Conservation (phyloP, 2,797 vertebrate genomes). For the Alectoris magna region DNA sequence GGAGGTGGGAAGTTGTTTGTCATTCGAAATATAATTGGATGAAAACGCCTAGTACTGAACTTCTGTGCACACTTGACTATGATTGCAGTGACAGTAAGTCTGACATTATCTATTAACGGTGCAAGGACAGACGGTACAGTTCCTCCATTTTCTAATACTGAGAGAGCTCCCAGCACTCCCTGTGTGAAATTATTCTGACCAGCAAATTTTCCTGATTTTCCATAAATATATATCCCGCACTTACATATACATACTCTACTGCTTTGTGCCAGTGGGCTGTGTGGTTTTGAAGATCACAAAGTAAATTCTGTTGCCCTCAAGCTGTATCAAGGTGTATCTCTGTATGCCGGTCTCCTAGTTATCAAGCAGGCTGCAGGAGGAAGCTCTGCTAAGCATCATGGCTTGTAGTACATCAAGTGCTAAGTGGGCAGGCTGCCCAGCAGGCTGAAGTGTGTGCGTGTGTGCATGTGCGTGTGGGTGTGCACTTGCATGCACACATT, state of each 20-base stretch:
- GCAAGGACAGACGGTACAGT: not conserved
- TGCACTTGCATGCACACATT: not conserved
- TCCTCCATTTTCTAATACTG: not conserved
- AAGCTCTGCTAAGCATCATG: constrained; percentile 21
- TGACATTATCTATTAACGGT: not conserved
- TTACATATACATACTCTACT: not conserved
- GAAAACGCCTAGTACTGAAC: not conserved
- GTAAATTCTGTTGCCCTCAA: constrained; percentile 15
- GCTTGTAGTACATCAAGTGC: constrained; percentile 32
- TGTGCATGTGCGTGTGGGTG: not conserved
- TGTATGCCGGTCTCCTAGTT: not conserved
- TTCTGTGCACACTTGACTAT: not conserved
- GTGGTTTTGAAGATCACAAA: not conserved
- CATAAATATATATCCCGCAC: not conserved
- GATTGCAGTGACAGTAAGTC: not conserved
- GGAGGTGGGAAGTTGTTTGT: not conserved
- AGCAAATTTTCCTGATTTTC: not conserved
- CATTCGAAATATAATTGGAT: not conserved
- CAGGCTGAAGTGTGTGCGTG: not conserved
- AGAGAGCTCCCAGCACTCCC: not conserved
- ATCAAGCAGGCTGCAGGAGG: constrained; percentile 30
- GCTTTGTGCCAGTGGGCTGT: not conserved
- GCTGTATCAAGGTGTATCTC: not conserved
- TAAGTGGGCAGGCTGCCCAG: constrained; percentile 41
- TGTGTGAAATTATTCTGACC: not conserved